A percentile compares a stretch with the other conserved stretches of the same genome.
Conservation (phyloP, 53 echinoderm and acorn worm genomes). For the Luidia sarsii region DNA sequence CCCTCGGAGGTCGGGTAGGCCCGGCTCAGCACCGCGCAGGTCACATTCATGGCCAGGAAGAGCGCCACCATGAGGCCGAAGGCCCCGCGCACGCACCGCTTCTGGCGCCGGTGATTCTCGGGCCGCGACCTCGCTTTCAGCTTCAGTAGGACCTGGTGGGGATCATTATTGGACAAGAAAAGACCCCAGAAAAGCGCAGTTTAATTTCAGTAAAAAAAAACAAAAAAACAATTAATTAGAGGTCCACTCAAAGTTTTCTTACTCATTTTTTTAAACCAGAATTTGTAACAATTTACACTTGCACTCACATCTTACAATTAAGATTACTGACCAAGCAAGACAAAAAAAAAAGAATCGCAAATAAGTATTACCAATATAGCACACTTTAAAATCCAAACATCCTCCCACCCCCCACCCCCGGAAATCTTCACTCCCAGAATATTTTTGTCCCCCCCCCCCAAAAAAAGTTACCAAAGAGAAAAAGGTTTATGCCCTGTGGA, state of each 20-base stretch:
- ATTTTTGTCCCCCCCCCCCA: too few species aligned
- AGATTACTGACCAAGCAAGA: too few species aligned
- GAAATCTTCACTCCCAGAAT: too few species aligned
- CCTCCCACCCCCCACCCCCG: too few species aligned
- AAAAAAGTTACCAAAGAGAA: too few species aligned
- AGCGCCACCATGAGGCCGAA: constrained; percentile 53
- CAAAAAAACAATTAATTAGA: neutral
- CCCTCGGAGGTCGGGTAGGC: neutral
- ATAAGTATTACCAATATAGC: too few species aligned
- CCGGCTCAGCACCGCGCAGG: constrained; percentile 62
- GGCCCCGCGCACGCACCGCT: constrained; percentile 57
- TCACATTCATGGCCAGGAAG: constrained; percentile 76
- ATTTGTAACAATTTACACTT: neutral
- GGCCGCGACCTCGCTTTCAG: constrained; percentile 72
- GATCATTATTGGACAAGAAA: neutral
- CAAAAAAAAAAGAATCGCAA: too few species aligned
- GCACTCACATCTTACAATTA: too few species aligned
- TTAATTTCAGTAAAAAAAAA: neutral
- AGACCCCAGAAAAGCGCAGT: neutral
- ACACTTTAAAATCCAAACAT: too few species aligned
- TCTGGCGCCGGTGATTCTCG: constrained; percentile 67
- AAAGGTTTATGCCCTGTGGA: too few species aligned
- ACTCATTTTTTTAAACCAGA: neutral
- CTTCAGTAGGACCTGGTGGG: constrained; percentile 89
- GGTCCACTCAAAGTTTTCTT: neutral